Evolutionary conservation across 2,888 invertebrate species (phyloP), one percentile per base, ranked within the genome.

Genomic region (Melieria omissa): DNA sequence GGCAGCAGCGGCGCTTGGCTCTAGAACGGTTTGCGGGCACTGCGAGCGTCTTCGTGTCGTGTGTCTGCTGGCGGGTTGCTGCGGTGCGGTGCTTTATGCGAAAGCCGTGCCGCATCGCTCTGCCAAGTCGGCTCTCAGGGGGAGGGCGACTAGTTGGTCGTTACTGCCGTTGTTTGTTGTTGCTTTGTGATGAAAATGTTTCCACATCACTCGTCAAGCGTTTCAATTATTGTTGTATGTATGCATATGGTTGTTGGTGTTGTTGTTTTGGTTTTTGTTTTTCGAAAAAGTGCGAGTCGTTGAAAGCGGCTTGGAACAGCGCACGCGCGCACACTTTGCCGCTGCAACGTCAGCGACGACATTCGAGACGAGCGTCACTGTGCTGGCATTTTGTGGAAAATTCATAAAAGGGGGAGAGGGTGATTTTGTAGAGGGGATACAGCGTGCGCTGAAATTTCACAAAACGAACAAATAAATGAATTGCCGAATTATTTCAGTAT

Each of bases 161-260:
- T 71, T 73, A 71, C 70, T 72, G 60, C 70, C 72, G 69, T 68
- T 67, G 71, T 73, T 74, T 73, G 55, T 65, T 76, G 66, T 71
- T 72, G 42, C 73, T 72, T 73, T 74, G 73, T 75, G 75, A 80
- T 83, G 80, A 80, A 84, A 86, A 85, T 81, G 84, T 85, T 85
- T 85, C 86, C 85, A 85, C 85, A 86, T 85, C 85, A 83, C 86
- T 83, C 86, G 83, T 84, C 86, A 85, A 86, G 85, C 85, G 85
- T 86, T 86, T 83, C 86, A 81, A 83, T 82, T 84, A 79, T 80
- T 77, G 77, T 78, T 75, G 77, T 78, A 75, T 77, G 70, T 41
- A 63, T 10, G 47, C 58, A 42, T 73, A 45, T 60, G 9, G 10
- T 69, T 29, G 69, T 54, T 72, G 62, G 12, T 70, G 7, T 61